These are phyloP conservation scores for Suillia variegata DNA, from an alignment of 2,888 invertebrate species.

Conservation along the genomic window DNA sequence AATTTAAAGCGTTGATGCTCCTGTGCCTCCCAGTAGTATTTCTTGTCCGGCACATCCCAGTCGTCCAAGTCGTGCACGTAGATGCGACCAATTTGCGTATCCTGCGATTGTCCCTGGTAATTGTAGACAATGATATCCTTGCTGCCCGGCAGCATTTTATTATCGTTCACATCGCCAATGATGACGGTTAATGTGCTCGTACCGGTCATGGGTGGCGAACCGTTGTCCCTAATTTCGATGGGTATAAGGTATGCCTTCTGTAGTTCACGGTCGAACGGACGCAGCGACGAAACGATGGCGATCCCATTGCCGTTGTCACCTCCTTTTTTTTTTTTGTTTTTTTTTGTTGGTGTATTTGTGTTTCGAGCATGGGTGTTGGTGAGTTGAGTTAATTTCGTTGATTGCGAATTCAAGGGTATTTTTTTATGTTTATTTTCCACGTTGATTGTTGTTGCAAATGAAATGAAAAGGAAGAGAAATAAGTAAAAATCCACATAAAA, in stretches of 20 bases:
- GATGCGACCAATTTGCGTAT: constrained; percentile 89
- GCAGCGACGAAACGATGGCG: constrained; percentile 91
- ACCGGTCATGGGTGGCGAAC: constrained; percentile 92
- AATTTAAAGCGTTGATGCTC: constrained; percentile 87
- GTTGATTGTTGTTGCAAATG: constrained; percentile 1
- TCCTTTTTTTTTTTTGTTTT: too few relatives aligned
- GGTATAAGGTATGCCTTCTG: constrained; percentile 95
- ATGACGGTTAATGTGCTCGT: constrained; percentile 94
- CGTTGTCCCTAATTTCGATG: constrained; percentile 95
- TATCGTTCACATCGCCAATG: constrained; percentile 97
- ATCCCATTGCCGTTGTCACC: constrained; percentile 96
- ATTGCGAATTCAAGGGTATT: constrained; percentile 28
- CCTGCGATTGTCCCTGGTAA: constrained; percentile 88
- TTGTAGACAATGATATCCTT: constrained; percentile 97
- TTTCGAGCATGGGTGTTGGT: not conserved
- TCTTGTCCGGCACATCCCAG: constrained; percentile 98
- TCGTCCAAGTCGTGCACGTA: constrained; percentile 97
- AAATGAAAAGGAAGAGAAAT: constrained; percentile 10
- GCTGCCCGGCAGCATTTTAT: constrained; percentile 95
- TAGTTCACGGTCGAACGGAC: constrained; percentile 92
- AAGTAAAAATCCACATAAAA: not conserved
- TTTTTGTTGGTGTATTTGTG: not conserved
- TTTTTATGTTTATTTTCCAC: constrained; percentile 15
- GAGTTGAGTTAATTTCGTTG: constrained; percentile 33
- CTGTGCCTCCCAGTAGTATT: constrained; percentile 88